A percentile compares a stretch with the other conserved stretches of the same genome.
phyloP scores from a whole-genome alignment of 2,797 vertebrate species.

The Nasua narica region DNA sequence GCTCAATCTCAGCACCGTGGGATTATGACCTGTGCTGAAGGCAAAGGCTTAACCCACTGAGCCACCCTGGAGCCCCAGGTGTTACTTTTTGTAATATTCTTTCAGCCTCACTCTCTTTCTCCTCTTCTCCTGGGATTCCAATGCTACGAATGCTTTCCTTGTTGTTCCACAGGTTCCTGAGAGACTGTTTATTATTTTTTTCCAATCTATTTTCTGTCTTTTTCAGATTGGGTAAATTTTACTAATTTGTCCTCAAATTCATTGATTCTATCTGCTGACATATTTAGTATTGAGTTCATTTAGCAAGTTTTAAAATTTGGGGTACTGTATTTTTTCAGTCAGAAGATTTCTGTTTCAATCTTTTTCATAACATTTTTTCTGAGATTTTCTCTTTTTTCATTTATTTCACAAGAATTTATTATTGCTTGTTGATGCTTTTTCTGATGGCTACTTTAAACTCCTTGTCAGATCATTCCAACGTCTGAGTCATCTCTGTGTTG shows the following conservation, averaged over 20 bases:
- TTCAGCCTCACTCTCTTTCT: not conserved
- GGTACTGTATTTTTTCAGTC: not conserved
- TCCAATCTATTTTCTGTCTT: not conserved
- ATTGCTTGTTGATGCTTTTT: not conserved
- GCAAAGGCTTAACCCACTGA: no score
- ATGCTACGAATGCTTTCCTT: not conserved
- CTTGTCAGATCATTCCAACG: conserved; percentile 18
- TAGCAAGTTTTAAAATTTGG: not conserved
- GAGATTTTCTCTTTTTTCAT: conserved; percentile 24
- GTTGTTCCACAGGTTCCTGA: not conserved
- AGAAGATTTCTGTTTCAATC: conserved; percentile 28
- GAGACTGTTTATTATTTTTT: not conserved
- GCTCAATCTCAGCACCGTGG: no score
- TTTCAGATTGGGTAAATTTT: conserved; percentile 5
- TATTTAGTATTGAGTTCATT: not conserved
- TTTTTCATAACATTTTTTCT: not conserved
- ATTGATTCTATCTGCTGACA: conserved; percentile 38
- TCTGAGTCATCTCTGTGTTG: not conserved
- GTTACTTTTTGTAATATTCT: conserved; percentile 9
- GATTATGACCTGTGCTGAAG: no score
- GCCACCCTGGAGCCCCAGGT: not conserved
- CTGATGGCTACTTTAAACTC: not conserved
- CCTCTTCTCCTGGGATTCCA: not conserved
- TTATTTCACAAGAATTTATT: conserved; percentile 13
- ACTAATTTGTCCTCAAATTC: not conserved